These are phyloP conservation scores for Lacerta agilis DNA, from an alignment of 2,797 vertebrate species.

Conservation along the genomic window DNA sequence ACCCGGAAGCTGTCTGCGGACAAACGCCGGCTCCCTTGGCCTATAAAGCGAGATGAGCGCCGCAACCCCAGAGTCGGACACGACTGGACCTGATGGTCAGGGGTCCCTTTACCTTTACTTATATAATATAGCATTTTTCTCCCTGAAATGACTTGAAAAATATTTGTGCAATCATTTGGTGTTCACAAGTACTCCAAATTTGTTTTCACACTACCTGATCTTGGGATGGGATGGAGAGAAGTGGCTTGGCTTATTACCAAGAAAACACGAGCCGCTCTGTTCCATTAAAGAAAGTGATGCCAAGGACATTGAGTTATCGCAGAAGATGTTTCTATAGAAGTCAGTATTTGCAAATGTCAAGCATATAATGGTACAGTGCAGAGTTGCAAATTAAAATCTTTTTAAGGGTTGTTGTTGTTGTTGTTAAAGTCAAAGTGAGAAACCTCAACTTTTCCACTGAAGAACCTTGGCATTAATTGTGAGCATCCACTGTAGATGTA, in stretches of 20 bases:
- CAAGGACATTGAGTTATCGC: conserved; percentile 48
- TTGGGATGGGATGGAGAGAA: conserved; percentile 6
- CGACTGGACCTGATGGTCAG: too few species aligned
- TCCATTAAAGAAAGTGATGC: conserved; percentile 63
- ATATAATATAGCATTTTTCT: conserved; percentile 42
- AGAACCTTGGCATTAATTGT: not conserved
- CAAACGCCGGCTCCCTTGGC: too few species aligned
- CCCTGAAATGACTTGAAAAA: conserved; percentile 51
- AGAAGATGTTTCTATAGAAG: conserved; percentile 56
- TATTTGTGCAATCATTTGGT: conserved; percentile 56
- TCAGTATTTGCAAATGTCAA: conserved; percentile 38
- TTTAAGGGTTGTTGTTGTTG: not conserved
- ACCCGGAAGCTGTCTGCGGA: too few species aligned
- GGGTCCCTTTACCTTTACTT: too few species aligned
- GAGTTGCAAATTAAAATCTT: conserved; percentile 44
- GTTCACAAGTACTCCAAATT: conserved; percentile 64
- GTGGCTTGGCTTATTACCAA: conserved; percentile 63
- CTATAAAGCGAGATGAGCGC: too few species aligned
- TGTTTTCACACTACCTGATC: conserved; percentile 57
- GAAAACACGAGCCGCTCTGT: conserved; percentile 67
- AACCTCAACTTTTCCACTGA: not conserved
- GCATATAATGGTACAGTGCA: conserved; percentile 8
- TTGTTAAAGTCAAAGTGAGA: conserved; percentile 19
- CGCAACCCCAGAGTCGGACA: too few species aligned
- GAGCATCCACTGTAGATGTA: not conserved